Evolutionary conservation across 2,113 vertebrate species (phyloP).

Genomic region (Kryptolebias marmoratus): DNA sequence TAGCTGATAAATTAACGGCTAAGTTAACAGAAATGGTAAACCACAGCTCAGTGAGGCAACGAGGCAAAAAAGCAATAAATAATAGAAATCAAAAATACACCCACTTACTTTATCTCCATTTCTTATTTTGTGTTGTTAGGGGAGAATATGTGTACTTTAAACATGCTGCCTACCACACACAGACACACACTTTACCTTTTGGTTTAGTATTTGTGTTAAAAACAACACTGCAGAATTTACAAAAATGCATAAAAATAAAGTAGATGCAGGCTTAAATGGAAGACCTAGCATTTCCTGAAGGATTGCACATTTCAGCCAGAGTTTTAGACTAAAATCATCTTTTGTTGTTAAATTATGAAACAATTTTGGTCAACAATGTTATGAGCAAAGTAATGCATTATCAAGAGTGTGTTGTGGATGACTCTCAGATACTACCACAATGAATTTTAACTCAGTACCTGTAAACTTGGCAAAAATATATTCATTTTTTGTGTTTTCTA

Average conservation of each 20-base stretch:
- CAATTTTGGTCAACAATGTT: too few relatives aligned
- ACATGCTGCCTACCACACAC: constrained; percentile 31
- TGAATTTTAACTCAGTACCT: too few relatives aligned
- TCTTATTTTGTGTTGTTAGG: constrained; percentile 4
- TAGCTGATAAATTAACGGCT: not conserved
- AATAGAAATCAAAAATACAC: constrained; percentile 4
- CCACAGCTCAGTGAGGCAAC: constrained; percentile 5
- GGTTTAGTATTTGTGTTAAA: not conserved
- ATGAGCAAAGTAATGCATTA: too few relatives aligned
- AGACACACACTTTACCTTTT: not conserved
- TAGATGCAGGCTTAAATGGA: not conserved
- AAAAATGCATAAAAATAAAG: not conserved
- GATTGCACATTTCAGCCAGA: too few relatives aligned
- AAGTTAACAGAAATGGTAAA: constrained; percentile 2
- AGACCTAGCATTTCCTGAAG: too few relatives aligned
- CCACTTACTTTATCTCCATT: constrained; percentile 7
- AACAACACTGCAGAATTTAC: not conserved
- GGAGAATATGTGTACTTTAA: constrained; percentile 6
- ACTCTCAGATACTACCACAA: too few relatives aligned
- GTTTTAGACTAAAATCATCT: not conserved
- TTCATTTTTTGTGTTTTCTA: too few relatives aligned
- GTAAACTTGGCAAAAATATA: too few relatives aligned
- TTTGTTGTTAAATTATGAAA: too few relatives aligned
- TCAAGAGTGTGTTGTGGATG: too few relatives aligned
- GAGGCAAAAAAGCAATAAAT: not conserved